These are phyloP conservation scores for Oppia nitens DNA, from an alignment of 1,140 invertebrate species.

Conservation along the genomic window DNA sequence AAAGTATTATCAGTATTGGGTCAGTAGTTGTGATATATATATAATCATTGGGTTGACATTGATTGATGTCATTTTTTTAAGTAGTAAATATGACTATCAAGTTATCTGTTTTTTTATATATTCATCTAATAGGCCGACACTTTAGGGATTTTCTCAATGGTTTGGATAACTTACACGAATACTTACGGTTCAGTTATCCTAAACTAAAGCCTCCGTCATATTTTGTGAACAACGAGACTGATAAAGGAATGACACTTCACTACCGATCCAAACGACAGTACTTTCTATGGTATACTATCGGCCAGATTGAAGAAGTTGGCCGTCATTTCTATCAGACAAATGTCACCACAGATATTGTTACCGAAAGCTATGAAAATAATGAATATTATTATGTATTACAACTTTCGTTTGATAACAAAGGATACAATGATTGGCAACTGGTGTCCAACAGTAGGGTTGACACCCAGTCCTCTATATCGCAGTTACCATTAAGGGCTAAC, in stretches of 20 bases:
- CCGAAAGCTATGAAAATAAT: constrained; percentile 65
- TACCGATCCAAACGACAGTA: constrained; percentile 79
- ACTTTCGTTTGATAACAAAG: constrained; percentile 80
- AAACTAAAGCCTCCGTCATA: constrained; percentile 82
- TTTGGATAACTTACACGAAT: constrained; percentile 90
- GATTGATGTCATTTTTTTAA: neutral
- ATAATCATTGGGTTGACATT: too few species aligned
- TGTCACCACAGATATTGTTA: constrained; percentile 70
- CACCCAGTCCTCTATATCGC: neutral
- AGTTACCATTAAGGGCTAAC: constrained; percentile 23
- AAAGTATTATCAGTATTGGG: constrained; percentile 65
- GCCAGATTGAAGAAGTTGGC: constrained; percentile 72
- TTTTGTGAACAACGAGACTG: constrained; percentile 85
- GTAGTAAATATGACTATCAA: too few species aligned
- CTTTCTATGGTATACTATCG: constrained; percentile 91
- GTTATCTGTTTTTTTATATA: too few species aligned
- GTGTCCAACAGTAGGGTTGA: neutral
- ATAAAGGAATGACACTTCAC: constrained; percentile 67
- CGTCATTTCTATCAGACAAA: constrained; percentile 81
- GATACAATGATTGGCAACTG: constrained; percentile 26
- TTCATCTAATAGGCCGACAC: constrained; percentile 42
- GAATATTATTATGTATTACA: constrained; percentile 86
- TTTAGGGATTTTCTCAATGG: constrained; percentile 92
- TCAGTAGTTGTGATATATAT: neutral
- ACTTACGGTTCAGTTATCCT: constrained; percentile 89